These are phyloP conservation scores for Laodelphax striatellus DNA, from an alignment of 1,140 invertebrate species.

Conservation along the genomic window DNA sequence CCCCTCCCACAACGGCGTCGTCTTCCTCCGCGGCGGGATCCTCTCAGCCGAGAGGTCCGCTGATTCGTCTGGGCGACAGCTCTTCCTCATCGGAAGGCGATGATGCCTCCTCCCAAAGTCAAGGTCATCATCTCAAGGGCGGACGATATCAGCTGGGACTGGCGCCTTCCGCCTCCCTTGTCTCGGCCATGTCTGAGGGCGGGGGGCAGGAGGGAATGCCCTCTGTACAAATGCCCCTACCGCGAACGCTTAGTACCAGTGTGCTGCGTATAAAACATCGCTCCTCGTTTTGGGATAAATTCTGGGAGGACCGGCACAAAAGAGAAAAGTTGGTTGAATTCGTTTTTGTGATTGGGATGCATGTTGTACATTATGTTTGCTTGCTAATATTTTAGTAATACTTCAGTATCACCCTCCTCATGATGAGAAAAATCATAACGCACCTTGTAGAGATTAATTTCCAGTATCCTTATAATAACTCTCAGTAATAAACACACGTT, in stretches of 20 bases:
- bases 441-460: too few species aligned
- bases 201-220: conserved; percentile 27
- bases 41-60: conserved; percentile 5
- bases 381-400: too few species aligned
- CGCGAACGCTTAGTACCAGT: conserved; percentile 64
- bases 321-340: conserved; percentile 49
- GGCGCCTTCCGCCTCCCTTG: conserved; percentile 20
- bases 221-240: conserved; percentile 37
- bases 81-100: not conserved
- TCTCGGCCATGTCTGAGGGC: conserved; percentile 24
- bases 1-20: not conserved
- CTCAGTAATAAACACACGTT: too few species aligned
- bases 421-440: too few species aligned
- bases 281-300: conserved; percentile 71
- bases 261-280: conserved; percentile 59
- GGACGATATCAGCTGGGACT: conserved; percentile 12
- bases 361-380: too few species aligned
- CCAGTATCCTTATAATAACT: too few species aligned
- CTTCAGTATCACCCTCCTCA: too few species aligned
- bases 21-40: conserved; percentile 21
- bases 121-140: not conserved
- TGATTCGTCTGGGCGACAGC: conserved; percentile 6
- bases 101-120: not conserved
- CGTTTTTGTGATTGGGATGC: too few species aligned
- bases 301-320: conserved; percentile 53